Conservation (phyloP, 1,140 invertebrate species). For the Penaeus vannamei region DNA sequence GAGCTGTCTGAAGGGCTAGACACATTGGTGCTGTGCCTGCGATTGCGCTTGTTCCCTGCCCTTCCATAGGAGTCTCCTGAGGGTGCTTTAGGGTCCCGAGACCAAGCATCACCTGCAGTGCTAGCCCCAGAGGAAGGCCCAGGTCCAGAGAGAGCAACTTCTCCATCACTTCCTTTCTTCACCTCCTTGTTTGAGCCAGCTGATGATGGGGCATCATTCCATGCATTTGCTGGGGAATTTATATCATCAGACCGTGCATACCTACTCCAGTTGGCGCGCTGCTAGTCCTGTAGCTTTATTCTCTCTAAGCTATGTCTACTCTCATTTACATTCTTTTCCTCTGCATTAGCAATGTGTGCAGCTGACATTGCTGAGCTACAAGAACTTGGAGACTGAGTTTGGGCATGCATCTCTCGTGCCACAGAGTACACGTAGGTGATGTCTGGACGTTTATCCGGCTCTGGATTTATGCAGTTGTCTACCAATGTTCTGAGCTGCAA, state of each 20-base stretch:
- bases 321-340: constrained; percentile 43
- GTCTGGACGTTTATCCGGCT: constrained; percentile 77
- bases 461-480: constrained; percentile 76
- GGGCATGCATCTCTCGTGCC: constrained; percentile 59
- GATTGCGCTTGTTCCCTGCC: constrained; percentile 10
- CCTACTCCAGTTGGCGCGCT: constrained; percentile 61
- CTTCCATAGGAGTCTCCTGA: constrained; percentile 40
- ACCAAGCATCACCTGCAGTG: constrained; percentile 28
- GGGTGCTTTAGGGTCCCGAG: constrained; percentile 29
- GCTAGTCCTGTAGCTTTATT: constrained; percentile 56
- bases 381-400: constrained; percentile 50
- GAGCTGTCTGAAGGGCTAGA: constrained; percentile 2
- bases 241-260: constrained; percentile 56
- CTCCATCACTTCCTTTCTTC: neutral
- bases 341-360: constrained; percentile 46
- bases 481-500: constrained; percentile 76
- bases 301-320: constrained; percentile 53
- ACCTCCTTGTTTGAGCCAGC: neutral
- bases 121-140: constrained; percentile 23
- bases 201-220: constrained; percentile 38
- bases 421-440: constrained; percentile 73
- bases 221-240: constrained; percentile 42
- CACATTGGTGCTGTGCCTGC: constrained; percentile 36
- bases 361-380: constrained; percentile 49
- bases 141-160: constrained; percentile 5